Percentiles rank a stretch among this genome's conserved stretches.
These are phyloP conservation scores for Notoglanidium macrostoma DNA, from an alignment of 2,797 vertebrate species.

Conservation along the genomic window DNA sequence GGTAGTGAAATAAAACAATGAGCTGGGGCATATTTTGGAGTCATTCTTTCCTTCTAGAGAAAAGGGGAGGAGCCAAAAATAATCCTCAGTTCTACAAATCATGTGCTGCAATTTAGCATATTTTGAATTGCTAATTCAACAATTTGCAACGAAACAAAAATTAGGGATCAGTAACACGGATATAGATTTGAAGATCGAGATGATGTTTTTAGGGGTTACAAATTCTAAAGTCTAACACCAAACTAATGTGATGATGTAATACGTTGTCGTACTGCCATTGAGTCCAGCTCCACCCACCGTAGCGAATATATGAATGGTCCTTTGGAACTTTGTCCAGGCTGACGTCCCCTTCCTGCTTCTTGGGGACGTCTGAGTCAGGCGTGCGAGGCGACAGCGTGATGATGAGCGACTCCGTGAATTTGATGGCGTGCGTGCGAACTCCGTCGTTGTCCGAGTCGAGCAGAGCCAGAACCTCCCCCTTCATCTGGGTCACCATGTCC, in stretches of 20 bases:
- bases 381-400: constrained; percentile 87
- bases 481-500: constrained; percentile 93
- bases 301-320: constrained; percentile 89
- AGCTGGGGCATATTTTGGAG: neutral
- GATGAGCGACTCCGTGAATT: constrained; percentile 93
- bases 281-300: constrained; percentile 70
- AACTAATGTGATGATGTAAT: neutral
- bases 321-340: constrained; percentile 89
- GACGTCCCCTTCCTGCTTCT: constrained; percentile 87
- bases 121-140: neutral
- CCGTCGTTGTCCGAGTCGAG: constrained; percentile 95
- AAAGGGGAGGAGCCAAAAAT: neutral
- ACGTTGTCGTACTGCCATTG: neutral
- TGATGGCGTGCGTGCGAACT: constrained; percentile 93
- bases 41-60: neutral
- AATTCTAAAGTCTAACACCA: neutral
- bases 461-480: constrained; percentile 83
- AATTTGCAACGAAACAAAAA: neutral
- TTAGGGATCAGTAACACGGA: neutral
- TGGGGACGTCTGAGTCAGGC: constrained; percentile 86
- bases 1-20: neutral
- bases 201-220: neutral
- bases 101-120: neutral
- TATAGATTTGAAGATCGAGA: neutral
- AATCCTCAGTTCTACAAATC: neutral